phyloP scores from a whole-genome alignment of 64 coral and sea anemone genomes.

The Trachythela sp. region DNA sequence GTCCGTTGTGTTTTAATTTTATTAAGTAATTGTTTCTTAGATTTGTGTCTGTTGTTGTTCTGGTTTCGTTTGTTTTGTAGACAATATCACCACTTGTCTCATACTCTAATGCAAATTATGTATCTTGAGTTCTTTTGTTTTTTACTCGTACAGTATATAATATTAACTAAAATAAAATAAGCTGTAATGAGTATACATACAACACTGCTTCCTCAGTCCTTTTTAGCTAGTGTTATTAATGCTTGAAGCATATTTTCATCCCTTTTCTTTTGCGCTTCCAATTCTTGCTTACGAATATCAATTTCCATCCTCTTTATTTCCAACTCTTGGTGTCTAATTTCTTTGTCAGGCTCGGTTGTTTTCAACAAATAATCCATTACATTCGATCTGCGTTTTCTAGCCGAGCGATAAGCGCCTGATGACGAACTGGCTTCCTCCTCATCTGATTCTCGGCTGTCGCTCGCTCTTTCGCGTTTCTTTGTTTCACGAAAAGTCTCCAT shows the following conservation, averaged over 20 bases:
- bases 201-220: background rate
- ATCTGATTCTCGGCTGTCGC: background rate
- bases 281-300: background rate
- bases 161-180: too few relatives aligned
- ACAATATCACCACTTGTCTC: too few relatives aligned
- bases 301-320: background rate
- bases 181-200: too few relatives aligned
- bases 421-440: background rate
- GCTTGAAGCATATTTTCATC: background rate
- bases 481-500: background rate
- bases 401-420: background rate
- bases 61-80: too few relatives aligned
- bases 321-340: background rate
- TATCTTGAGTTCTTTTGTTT: too few relatives aligned
- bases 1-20: too few relatives aligned
- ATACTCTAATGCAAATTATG: too few relatives aligned
- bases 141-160: too few relatives aligned
- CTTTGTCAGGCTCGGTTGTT: background rate
- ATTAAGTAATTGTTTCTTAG: too few relatives aligned
- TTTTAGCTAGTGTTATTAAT: background rate
- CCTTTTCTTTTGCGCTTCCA: background rate
- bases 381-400: background rate
- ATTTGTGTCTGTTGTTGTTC: too few relatives aligned
- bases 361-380: background rate
- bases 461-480: background rate